These are phyloP conservation scores for Alcedo quadribrachys DNA, from an alignment of 2,797 vertebrate species.

Conservation along the genomic window DNA sequence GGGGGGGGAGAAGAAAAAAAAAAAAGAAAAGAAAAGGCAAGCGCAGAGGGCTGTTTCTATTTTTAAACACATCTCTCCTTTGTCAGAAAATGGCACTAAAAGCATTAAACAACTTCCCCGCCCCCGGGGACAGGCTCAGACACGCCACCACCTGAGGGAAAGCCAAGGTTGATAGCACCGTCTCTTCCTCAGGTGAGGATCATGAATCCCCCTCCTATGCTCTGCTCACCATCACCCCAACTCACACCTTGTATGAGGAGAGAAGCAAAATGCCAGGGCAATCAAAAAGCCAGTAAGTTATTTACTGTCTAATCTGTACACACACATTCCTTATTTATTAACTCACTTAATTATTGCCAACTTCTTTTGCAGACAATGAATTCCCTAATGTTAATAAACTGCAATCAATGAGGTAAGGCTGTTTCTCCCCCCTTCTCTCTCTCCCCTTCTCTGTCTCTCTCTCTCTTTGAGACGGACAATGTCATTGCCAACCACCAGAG, in stretches of 20 bases:
- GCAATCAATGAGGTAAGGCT: slow-evolving; percentile 44
- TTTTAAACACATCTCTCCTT: slow-evolving; percentile 82
- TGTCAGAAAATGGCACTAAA: slow-evolving; percentile 72
- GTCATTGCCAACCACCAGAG: background rate
- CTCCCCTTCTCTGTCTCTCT: background rate
- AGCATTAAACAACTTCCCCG: slow-evolving; percentile 14
- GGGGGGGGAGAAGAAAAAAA: background rate
- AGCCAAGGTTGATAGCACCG: slow-evolving; percentile 20
- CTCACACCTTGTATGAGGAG: background rate
- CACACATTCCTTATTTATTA: slow-evolving; percentile 54
- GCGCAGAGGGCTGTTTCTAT: slow-evolving; percentile 81
- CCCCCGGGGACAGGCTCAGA: slow-evolving; percentile 8
- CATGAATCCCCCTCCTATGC: background rate
- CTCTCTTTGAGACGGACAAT: background rate
- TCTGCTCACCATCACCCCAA: background rate
- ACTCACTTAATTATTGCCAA: slow-evolving; percentile 59
- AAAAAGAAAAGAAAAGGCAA: slow-evolving; percentile 76
- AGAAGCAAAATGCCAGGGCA: background rate
- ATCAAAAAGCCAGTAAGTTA: slow-evolving; percentile 18
- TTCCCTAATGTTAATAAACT: slow-evolving; percentile 60
- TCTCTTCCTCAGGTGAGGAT: background rate
- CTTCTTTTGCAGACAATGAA: slow-evolving; percentile 52
- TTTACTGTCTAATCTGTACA: slow-evolving; percentile 44
- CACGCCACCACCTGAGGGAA: background rate
- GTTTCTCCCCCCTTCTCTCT: background rate